Base-by-base conservation (phyloP, 2,888 invertebrate genomes). In the Emmelina monodactyla region DNA sequence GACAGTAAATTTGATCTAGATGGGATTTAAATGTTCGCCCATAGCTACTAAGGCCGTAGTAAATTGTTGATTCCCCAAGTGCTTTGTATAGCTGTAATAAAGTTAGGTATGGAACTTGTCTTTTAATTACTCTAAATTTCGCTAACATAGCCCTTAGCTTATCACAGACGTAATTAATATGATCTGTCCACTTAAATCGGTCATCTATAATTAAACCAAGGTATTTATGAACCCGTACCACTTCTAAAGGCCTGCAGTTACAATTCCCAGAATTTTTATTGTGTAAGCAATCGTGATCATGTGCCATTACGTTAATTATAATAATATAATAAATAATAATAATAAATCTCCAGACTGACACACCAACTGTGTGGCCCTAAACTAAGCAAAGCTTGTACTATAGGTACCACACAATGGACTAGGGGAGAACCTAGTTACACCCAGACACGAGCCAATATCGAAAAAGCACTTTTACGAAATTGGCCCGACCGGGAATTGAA, bases 161-260 rank as follows among this genome's bases (percentile, higher is more conserved):
- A 29, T 22, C 30, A 11, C 37, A 37, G 9, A 40, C 31, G 12
- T 34, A 22, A 32, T 34, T 25, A 19, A 34, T 29, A 14, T 38
- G 42, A 1, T 16, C 16, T 12, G 25, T 32, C 40, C 42, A 40
- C 3, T 33, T 37, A 14, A 38, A 22, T 15, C 35, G 16, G 13
- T 38, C 14, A 22, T 43, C 42, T n/a, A 43, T 35, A 1, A 36
- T 16, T 3, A 42, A 15, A 5, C 42, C 39, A 3, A 42, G 16
- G 19, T 39, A 39, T n/a, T 7, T 43, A 11, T 37, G 40, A 7
- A 35, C 15, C 5, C 15, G 4, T 3, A 40, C 37, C 9, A 19
- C 7, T 19, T 42, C 32, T 22, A 39, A 2, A 11, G 13, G 6
- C 2, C 5, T 12, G 13, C 33, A 37, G 1, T 9, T 28, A 31